Conservation (phyloP, 2,888 invertebrate genomes). For the Malachius bipustulatus region DNA sequence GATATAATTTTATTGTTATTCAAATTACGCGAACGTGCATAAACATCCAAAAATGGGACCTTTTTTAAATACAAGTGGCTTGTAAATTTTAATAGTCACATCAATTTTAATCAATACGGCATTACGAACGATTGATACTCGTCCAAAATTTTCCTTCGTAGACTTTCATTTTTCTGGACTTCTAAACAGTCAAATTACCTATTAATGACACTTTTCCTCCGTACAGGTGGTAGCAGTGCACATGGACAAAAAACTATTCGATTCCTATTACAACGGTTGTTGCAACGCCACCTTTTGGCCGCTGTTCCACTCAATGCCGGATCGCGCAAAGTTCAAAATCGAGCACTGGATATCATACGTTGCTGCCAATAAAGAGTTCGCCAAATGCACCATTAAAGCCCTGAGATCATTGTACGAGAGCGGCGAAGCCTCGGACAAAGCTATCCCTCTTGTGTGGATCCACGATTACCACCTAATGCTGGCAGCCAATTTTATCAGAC, state of each 20-base stretch:
- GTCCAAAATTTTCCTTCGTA: too few relatives aligned
- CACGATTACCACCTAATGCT: slow-evolving; percentile 92
- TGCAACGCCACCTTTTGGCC: slow-evolving; percentile 91
- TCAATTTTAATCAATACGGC: too few relatives aligned
- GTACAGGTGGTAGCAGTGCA: slow-evolving; percentile 68
- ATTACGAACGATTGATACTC: too few relatives aligned
- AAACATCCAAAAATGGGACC: too few relatives aligned
- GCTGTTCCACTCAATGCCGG: slow-evolving; percentile 85
- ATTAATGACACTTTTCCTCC: slow-evolving; percentile 9
- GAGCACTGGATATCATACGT: slow-evolving; percentile 75
- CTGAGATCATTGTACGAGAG: slow-evolving; percentile 41
- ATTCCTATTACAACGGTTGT: slow-evolving; percentile 84
- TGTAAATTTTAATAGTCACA: too few relatives aligned
- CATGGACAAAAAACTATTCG: slow-evolving; percentile 63
- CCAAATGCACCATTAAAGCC: slow-evolving; percentile 63
- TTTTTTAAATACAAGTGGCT: too few relatives aligned
- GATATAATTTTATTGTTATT: too few relatives aligned
- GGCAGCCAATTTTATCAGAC: slow-evolving; percentile 82
- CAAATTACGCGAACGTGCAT: too few relatives aligned
- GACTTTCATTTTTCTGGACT: too few relatives aligned
- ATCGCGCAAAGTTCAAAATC: slow-evolving; percentile 68
- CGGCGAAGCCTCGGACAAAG: slow-evolving; percentile 29
- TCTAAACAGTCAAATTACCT: too few relatives aligned
- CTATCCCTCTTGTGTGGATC: slow-evolving; percentile 75
- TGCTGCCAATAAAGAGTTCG: slow-evolving; percentile 70